phyloP scores from a whole-genome alignment of 2,797 vertebrate genomes.

The Uromys caudimaculatus region DNA sequence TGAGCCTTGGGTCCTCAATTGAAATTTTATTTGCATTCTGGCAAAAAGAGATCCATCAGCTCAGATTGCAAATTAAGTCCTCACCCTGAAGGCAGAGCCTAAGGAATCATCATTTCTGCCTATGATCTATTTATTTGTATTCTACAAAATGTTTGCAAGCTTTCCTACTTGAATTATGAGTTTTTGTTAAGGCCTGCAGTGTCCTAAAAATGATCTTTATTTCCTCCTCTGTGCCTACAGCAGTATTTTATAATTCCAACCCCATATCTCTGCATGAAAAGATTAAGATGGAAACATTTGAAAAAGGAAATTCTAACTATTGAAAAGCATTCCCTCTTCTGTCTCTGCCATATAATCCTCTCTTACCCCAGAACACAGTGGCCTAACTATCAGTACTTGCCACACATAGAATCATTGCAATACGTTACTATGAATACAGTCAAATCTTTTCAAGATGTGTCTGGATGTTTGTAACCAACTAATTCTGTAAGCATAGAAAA shows the following conservation, averaged over 20 bases:
- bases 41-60: constrained; percentile 35
- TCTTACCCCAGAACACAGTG: background rate
- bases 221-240: background rate
- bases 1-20: constrained; percentile 39
- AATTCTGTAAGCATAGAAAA: constrained; percentile 63
- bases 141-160: constrained; percentile 42
- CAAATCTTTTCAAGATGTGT: constrained; percentile 41
- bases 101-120: background rate
- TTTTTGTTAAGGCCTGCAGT: constrained; percentile 18
- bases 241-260: constrained; percentile 48
- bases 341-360: background rate
- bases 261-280: background rate
- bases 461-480: constrained; percentile 28
- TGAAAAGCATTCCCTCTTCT: constrained; percentile 28
- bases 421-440: background rate
- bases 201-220: constrained; percentile 19
- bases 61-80: constrained; percentile 66
- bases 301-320: background rate
- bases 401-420: constrained; percentile 26
- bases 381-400: background rate
- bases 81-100: background rate
- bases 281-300: background rate
- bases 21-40: constrained; percentile 73
- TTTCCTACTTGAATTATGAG: constrained; percentile 58
- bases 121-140: constrained; percentile 44